These are phyloP conservation scores for Drosophila formosana DNA, from an alignment of 2,888 invertebrate species.

Conservation along the genomic window DNA sequence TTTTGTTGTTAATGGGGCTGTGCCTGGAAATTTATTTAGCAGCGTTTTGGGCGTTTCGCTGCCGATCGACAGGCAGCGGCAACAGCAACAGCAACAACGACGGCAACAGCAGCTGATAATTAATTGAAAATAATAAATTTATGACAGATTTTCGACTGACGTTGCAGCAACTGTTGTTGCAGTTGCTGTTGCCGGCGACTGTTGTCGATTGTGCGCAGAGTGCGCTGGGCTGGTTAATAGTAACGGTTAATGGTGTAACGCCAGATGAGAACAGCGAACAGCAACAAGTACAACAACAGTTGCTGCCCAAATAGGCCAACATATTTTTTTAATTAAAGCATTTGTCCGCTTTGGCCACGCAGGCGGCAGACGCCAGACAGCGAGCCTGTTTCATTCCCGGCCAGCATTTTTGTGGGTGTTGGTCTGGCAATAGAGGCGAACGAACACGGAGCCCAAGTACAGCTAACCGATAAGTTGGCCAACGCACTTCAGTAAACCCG, in stretches of 20 bases:
- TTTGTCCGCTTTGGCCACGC: slow-evolving; percentile 55
- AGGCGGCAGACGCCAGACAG: not conserved
- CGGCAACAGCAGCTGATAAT: slow-evolving; percentile 54
- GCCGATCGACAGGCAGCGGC: slow-evolving; percentile 55
- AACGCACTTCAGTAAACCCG: slow-evolving; percentile 48
- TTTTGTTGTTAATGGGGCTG: slow-evolving; percentile 15
- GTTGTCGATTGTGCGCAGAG: slow-evolving; percentile 12
- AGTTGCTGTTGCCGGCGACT: slow-evolving; percentile 33
- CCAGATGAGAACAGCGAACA: slow-evolving; percentile 45
- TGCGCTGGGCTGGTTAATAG: slow-evolving; percentile 60
- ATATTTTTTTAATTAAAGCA: slow-evolving; percentile 77
- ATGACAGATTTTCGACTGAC: slow-evolving; percentile 75
- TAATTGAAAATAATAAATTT: slow-evolving; percentile 80
- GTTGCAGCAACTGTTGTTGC: slow-evolving; percentile 16
- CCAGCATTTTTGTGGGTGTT: slow-evolving; percentile 60
- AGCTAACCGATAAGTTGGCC: slow-evolving; percentile 45
- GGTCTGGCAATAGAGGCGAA: slow-evolving; percentile 39
- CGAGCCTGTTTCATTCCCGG: slow-evolving; percentile 18
- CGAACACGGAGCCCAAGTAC: slow-evolving; percentile 15
- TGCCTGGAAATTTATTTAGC: slow-evolving; percentile 68
- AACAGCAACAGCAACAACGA: slow-evolving; percentile 31
- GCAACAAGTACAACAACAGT: slow-evolving; percentile 1
- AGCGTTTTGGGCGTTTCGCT: slow-evolving; percentile 70
- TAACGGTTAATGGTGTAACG: slow-evolving; percentile 74
- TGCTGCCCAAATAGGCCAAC: slow-evolving; percentile 71